These are phyloP conservation scores for Athalia rosae DNA, from an alignment of 2,888 invertebrate genomes.

Conservation along the genomic window DNA sequence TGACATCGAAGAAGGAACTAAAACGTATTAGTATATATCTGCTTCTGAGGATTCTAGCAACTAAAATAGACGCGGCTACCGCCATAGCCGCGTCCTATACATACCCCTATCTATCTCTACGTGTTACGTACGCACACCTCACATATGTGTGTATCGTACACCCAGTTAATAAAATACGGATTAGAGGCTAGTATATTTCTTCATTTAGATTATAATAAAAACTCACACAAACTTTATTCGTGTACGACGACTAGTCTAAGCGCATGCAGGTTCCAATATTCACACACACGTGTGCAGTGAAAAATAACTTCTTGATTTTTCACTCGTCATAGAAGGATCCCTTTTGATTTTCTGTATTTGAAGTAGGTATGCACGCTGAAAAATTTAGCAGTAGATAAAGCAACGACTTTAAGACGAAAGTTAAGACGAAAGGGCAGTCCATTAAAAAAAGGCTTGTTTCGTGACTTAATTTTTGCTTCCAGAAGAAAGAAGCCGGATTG, in stretches of 20 bases:
- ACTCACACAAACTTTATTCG: constrained; percentile 1
- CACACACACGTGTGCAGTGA: not conserved
- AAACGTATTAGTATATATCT: not conserved
- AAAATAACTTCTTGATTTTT: no score
- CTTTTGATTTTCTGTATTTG: no score
- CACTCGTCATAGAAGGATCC: no score
- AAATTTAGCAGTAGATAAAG: no score
- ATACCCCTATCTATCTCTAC: no score
- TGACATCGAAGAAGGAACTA: not conserved
- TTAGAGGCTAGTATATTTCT: constrained; percentile 41
- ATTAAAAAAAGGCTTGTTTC: no score
- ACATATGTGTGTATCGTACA: not conserved
- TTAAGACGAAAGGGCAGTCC: no score
- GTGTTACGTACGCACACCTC: not conserved
- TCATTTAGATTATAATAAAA: constrained; percentile 24
- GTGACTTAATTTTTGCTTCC: no score
- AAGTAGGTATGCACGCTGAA: no score
- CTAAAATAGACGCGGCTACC: not conserved
- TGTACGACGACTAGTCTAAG: not conserved
- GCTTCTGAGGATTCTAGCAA: constrained; percentile 25
- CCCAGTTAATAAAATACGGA: constrained; percentile 41
- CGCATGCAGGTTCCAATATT: not conserved
- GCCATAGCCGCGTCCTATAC: no score
- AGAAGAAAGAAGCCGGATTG: no score
- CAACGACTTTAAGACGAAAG: no score